Percentiles rank a stretch among this genome's conserved stretches.
Conservation (phyloP, 2,113 vertebrate species). For the human region GRCh38 chr5:26259001-26259500, state of each 20-base stretch:
- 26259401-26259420: not conserved
- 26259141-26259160: constrained; percentile 54
- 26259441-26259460: not conserved
- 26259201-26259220: constrained; percentile 26
- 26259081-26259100: not conserved
- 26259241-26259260: constrained; percentile 76
- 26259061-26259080: not conserved
- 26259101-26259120: not conserved
- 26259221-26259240: constrained; percentile 65
- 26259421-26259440: not conserved
- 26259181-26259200: constrained; percentile 66
- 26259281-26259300: constrained; percentile 68
- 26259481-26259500: not conserved
- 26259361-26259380: not conserved
- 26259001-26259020: not conserved
- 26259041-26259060: not conserved
- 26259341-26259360: constrained; percentile 38
- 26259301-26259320: constrained; percentile 64
- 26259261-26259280: constrained; percentile 61
- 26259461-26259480: not conserved
- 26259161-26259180: constrained; percentile 17
- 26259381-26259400: not conserved
- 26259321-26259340: constrained; percentile 45
- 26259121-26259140: constrained; percentile 24
- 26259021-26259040: not conserved